Conservation (phyloP, 2,113 vertebrate genomes). For the Amblyopsis rosae region DNA sequence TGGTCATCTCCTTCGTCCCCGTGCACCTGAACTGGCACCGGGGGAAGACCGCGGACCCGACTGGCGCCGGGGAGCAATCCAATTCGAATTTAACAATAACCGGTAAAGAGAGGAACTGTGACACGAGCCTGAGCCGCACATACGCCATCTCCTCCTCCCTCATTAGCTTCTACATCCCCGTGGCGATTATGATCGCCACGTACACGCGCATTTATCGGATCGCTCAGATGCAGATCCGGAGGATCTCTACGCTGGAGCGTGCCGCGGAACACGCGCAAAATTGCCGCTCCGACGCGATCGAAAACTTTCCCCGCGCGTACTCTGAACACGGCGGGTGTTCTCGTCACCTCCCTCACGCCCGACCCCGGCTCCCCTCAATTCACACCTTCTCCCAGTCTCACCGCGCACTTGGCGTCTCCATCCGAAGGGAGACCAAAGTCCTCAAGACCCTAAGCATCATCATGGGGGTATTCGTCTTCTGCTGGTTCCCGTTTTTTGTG, state of each 20-base stretch:
- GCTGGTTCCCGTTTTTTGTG: conserved; percentile 66
- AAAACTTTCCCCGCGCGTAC: conserved; percentile 36
- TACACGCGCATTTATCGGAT: conserved; percentile 69
- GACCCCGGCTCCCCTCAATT: neutral
- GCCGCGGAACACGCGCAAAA: conserved; percentile 64
- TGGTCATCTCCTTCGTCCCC: conserved; percentile 64
- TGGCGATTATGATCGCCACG: conserved; percentile 62
- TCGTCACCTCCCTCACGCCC: conserved; percentile 2
- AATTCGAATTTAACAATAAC: neutral
- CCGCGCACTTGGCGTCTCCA: conserved; percentile 54
- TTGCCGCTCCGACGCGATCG: conserved; percentile 38
- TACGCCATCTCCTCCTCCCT: conserved; percentile 70
- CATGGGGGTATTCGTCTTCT: conserved; percentile 68
- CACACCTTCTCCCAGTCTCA: conserved; percentile 19
- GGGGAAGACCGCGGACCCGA: conserved; percentile 28
- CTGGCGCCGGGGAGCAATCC: neutral
- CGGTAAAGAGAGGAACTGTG: conserved; percentile 42
- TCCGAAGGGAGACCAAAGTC: conserved; percentile 64
- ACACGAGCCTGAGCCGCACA: conserved; percentile 62
- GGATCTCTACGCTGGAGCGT: conserved; percentile 62
- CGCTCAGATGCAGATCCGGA: conserved; percentile 63
- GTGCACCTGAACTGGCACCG: conserved; percentile 69
- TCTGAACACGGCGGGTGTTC: conserved; percentile 20
- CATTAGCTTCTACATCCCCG: conserved; percentile 61
- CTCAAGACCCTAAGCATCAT: conserved; percentile 67